Percentiles rank a stretch among this genome's conserved stretches.
Evolutionary conservation across 2,797 vertebrate genomes (phyloP).

Genomic region (Paramormyrops hopkinsi): DNA sequence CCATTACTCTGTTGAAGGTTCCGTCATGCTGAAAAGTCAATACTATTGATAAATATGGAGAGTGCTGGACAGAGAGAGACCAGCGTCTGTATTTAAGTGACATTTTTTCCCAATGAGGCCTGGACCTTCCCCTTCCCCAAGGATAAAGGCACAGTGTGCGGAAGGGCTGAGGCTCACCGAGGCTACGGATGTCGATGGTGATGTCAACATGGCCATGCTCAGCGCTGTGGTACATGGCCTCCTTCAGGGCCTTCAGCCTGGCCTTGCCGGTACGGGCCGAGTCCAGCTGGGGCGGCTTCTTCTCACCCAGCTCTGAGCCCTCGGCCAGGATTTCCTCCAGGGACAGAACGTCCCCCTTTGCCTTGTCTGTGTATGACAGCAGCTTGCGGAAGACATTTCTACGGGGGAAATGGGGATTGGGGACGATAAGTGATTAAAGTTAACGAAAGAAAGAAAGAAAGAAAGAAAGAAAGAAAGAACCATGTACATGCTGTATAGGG

Average conservation of each 20-base stretch:
- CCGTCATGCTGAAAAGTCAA: neutral
- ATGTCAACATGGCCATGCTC: constrained; percentile 78
- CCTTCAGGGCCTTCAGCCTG: constrained; percentile 70
- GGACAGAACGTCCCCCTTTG: constrained; percentile 65
- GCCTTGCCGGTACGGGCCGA: constrained; percentile 68
- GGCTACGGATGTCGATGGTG: constrained; percentile 77
- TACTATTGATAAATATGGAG: neutral
- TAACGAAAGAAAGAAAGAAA: neutral
- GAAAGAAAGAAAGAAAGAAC: neutral
- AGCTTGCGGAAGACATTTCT: constrained; percentile 75
- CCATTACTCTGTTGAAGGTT: neutral
- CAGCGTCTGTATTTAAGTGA: neutral
- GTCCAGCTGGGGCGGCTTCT: constrained; percentile 51
- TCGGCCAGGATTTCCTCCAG: constrained; percentile 74
- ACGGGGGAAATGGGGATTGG: neutral
- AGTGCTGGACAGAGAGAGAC: neutral
- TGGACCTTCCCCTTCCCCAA: neutral
- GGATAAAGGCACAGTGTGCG: neutral
- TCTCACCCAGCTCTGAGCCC: constrained; percentile 55
- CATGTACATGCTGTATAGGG: neutral
- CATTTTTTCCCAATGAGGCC: neutral
- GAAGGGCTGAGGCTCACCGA: constrained; percentile 55
- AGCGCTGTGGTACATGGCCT: constrained; percentile 78
- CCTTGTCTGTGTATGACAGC: constrained; percentile 66
- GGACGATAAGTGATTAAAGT: neutral